Evolutionary conservation across 2,113 vertebrate genomes (phyloP), one percentile per base, ranked within the genome.

Genomic region (Corvus hawaiiensis): DNA sequence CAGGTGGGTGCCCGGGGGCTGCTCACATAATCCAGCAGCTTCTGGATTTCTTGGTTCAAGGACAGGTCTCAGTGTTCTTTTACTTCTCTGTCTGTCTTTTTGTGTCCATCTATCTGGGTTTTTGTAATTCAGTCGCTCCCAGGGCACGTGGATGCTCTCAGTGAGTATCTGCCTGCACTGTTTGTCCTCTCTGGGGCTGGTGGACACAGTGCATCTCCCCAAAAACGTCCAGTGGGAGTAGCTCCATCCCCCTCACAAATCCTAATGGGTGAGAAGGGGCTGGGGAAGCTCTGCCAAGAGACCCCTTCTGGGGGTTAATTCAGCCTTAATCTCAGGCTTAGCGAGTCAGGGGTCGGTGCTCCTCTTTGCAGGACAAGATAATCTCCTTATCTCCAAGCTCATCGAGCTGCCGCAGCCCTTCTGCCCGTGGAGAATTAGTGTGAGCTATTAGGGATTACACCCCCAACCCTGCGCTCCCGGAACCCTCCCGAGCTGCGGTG

Each of bases 321-420:
- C 77, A 26, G 46, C n/a, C 72, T 94, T 89, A 55, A 91, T 69
- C 93, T 71, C 4, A 30, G 80, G 67, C 85, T 75, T 66, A 54
- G 83, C 1, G 13, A 71, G 87, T n/a, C 79, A 51, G 16, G 82
- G 87, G 85, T 86, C 55, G 4, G 51, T 1, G 16, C 72, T 84
- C 41, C 35, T 61, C 63, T 52, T 81, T 0, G 88, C 80, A 41
- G 92, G 92, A 89, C 76, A 54, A 86, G 87, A 93, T 90, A 91
- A 93, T 92, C 92, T 94, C 81, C 89, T 97, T 96, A 94, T 94
- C 89, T 9, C 9, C 2, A 24, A 89, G 87, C 10, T 84, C 75
- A 43, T 88, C 72, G 4, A 8, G 2, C 87, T 35, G 74, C 20
- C 8, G 0, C 41, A 41, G 74, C 94, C 84, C 84, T 77, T 41